These are phyloP conservation scores for Polypedilum pembai DNA, from an alignment of 1,140 invertebrate genomes.

Conservation along the genomic window DNA sequence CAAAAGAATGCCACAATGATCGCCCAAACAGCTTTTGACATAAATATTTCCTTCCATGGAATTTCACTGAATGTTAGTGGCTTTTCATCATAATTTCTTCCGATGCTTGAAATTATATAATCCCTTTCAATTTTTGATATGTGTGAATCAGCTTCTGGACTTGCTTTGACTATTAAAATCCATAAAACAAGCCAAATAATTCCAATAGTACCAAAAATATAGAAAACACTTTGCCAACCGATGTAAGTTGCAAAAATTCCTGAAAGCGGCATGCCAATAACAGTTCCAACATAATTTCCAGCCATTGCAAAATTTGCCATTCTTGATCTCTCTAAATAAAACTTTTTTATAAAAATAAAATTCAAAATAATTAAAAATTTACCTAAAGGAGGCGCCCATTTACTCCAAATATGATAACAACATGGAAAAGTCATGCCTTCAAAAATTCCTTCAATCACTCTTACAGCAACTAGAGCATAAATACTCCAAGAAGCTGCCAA, in stretches of 20 bases:
- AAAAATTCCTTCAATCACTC: constrained; percentile 77
- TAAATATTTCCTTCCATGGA: constrained; percentile 69
- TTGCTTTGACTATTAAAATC: constrained; percentile 63
- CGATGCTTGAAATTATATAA: constrained; percentile 57
- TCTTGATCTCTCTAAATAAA: constrained; percentile 56
- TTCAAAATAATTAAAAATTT: constrained; percentile 40
- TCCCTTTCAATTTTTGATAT: constrained; percentile 63
- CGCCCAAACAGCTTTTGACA: constrained; percentile 77
- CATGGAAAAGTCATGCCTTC: constrained; percentile 81
- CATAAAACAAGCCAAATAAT: constrained; percentile 74
- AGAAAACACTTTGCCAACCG: constrained; percentile 74
- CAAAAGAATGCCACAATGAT: constrained; percentile 79
- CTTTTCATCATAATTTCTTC: constrained; percentile 38
- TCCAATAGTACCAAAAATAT: constrained; percentile 64
- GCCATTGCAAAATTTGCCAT: constrained; percentile 64
- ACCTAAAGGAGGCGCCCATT: constrained; percentile 58
- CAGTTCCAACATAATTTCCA: constrained; percentile 67
- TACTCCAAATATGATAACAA: constrained; percentile 72
- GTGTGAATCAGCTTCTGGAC: constrained; percentile 67
- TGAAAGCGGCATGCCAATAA: constrained; percentile 62
- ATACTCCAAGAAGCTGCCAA: constrained; percentile 63
- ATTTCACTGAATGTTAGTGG: not conserved
- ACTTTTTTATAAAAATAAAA: not conserved
- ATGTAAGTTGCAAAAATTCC: constrained; percentile 60
- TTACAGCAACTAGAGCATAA: constrained; percentile 62